Evolutionary conservation across 2,113 vertebrate genomes (phyloP).

Genomic region (Atlantisia rogersi): DNA sequence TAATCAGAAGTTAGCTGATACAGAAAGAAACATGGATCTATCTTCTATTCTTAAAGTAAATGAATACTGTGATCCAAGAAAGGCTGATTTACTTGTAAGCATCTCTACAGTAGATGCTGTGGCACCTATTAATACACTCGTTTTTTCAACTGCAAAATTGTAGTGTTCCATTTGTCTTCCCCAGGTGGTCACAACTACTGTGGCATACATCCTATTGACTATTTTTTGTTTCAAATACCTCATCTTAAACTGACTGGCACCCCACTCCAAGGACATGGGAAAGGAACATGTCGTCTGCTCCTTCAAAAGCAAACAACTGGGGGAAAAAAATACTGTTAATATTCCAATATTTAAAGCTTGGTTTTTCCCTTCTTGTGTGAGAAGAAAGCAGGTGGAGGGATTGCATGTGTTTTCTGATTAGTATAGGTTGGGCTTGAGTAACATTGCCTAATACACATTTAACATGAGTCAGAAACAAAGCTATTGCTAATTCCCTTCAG

Average conservation of each 20-base stretch:
- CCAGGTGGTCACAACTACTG: background rate
- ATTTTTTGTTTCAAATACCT: conserved; percentile 23
- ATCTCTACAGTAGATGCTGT: background rate
- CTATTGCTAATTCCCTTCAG: conserved; percentile 32
- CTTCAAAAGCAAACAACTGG: background rate
- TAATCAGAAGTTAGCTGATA: background rate
- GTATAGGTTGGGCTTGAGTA: background rate
- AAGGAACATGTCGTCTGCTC: background rate
- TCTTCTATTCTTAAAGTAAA: background rate
- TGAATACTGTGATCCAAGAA: background rate
- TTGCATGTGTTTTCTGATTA: conserved; percentile 38
- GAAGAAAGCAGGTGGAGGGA: conserved; percentile 19
- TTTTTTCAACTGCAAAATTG: conserved; percentile 21
- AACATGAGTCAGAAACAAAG: conserved; percentile 31
- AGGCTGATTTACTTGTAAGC: background rate
- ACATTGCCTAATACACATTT: conserved; percentile 48
- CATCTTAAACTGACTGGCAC: background rate
- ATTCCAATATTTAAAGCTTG: background rate
- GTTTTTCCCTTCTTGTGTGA: background rate
- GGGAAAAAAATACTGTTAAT: background rate
- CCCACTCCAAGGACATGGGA: background rate
- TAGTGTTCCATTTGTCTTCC: conserved; percentile 20
- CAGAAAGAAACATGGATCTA: background rate
- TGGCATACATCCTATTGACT: background rate
- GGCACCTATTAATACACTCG: background rate